Evolutionary conservation across 2,888 invertebrate species (phyloP).

Genomic region (Tenthredo amoena): DNA sequence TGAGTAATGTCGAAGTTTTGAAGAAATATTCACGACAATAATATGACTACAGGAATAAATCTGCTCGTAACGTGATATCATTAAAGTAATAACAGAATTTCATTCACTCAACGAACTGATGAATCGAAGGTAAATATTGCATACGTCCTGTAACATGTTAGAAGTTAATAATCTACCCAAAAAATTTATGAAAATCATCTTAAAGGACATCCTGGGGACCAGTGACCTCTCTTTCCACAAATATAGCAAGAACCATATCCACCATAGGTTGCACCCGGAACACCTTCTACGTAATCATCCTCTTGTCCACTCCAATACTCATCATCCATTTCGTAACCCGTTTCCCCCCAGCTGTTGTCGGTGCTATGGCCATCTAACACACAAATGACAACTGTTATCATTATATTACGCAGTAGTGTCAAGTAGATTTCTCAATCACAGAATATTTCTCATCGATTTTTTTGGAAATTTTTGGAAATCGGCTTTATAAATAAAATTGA

Average conservation of each 20-base stretch:
- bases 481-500: background rate
- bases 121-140: conserved; percentile 34
- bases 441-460: too few relatives aligned
- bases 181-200: conserved; percentile 37
- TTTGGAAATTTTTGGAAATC: background rate
- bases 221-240: conserved; percentile 80
- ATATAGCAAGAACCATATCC: conserved; percentile 82
- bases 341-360: background rate
- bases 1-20: background rate
- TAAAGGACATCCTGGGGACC: conserved; percentile 79
- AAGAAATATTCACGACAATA: background rate
- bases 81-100: background rate
- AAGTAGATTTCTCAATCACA: too few relatives aligned
- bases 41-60: background rate
- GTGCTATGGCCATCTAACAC: conserved; percentile 11
- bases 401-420: too few relatives aligned
- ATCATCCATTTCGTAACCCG: conserved; percentile 47
- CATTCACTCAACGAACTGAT: background rate
- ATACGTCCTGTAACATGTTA: conserved; percentile 17
- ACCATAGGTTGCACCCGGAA: conserved; percentile 80
- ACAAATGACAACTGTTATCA: background rate
- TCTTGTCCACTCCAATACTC: conserved; percentile 56
- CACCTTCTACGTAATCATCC: conserved; percentile 70
- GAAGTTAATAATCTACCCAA: background rate
- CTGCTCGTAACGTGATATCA: background rate